Evolutionary conservation across 2,113 vertebrate species (phyloP), one percentile per base, ranked within the genome.

Genomic region (Podarcis muralis): DNA sequence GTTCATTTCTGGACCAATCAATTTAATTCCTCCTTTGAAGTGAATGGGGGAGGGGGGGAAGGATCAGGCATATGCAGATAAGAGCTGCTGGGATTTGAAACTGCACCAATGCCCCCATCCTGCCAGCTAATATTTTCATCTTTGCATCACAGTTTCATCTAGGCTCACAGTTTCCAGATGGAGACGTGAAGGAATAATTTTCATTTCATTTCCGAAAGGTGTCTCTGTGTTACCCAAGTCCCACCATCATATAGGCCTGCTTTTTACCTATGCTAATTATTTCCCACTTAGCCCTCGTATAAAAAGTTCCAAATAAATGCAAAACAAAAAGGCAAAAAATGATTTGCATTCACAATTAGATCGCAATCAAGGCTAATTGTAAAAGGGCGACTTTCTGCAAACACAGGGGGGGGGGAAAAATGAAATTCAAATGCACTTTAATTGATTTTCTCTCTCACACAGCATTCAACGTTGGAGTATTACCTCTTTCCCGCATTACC

Each of bases 311-410:
- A 91, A 91, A 90, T 69, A 57, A 79, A 90, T 68, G 15, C 40
- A 25, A 91, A 89, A 93, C 84, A 6, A 77, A 89, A 75, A 6
- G 11, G 57, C 22, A 75, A 90, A 87, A 62, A 92, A 13, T 30
- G 82, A 87, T 66, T 85, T 82, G 66, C 75, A 92, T 86, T 68
- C 43, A 79, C 22, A 59, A 6, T 91, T 86, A 86, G 82, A 84
- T 88, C 84, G 86, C 81, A 92, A 92, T 88, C 69, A 88, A 66
- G 85, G 69, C 12, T 92, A 85, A 92, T 76, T 87, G 65, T 66
- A 87, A 86, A 90, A 90, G n/a, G 35, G 88, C 83, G 76, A 81
- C 91, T 95, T 93, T 71, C 48, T 86, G 77, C 30, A 90, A 89
- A 89, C 35, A 23, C 66, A 57, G 25, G n/a, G 30, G 30, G 18